Evolutionary conservation across 1,140 invertebrate species (phyloP).

Genomic region (Periplaneta americana): DNA sequence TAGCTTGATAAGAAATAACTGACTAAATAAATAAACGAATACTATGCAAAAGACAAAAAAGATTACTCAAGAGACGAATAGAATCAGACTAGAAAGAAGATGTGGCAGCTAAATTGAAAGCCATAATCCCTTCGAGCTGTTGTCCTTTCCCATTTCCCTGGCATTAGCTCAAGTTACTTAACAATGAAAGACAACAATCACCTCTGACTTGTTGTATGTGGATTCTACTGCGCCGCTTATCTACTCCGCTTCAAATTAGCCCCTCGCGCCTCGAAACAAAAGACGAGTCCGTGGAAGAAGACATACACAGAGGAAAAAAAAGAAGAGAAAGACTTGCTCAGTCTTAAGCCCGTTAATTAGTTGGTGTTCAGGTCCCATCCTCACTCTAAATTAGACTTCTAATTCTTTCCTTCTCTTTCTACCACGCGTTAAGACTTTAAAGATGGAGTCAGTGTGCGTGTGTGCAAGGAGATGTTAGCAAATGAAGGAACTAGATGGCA

Average conservation of each 20-base stretch:
- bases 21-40: neutral
- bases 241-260: neutral
- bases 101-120: neutral
- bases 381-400: slow-evolving; percentile 3
- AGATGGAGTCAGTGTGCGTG: neutral
- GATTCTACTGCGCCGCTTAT: neutral
- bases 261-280: neutral
- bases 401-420: neutral
- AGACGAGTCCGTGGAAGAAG: neutral
- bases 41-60: neutral
- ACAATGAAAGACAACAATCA: neutral
- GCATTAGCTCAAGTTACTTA: neutral
- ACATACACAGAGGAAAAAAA: neutral
- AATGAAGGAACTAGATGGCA: neutral
- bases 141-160: neutral
- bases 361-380: neutral
- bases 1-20: neutral
- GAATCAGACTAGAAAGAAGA: neutral
- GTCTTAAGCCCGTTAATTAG: slow-evolving; percentile 8
- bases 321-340: neutral
- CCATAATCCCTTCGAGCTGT: neutral
- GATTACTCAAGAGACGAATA: neutral
- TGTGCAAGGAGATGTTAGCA: neutral
- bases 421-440: neutral
- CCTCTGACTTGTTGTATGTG: neutral